Conservation (phyloP, 2,113 vertebrate genomes). For the Tachysurus fulvidraco region DNA sequence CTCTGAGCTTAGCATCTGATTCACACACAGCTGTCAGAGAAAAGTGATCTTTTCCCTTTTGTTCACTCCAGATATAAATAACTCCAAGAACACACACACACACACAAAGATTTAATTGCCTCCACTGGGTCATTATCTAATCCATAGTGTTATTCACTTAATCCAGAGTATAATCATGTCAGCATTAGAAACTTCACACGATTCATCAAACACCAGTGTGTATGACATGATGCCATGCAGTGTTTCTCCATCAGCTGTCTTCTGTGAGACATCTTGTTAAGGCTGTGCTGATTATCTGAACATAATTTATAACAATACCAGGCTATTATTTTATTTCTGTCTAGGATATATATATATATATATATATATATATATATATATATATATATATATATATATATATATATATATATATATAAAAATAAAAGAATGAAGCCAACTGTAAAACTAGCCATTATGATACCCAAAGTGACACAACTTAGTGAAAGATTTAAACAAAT, state of each 20-base stretch:
- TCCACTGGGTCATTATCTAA: neutral
- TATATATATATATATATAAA: no score
- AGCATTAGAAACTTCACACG: neutral
- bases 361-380: no score
- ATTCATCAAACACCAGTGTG: neutral
- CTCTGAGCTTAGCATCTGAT: neutral
- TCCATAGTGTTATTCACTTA: neutral
- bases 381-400: no score
- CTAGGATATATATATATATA: no score
- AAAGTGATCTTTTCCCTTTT: constrained; percentile 16
- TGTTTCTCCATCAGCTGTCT: no score
- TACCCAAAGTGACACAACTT: neutral
- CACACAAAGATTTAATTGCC: neutral
- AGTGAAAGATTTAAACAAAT: neutral
- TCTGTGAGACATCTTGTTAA: neutral
- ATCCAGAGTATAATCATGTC: neutral
- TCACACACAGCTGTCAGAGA: constrained; percentile 27
- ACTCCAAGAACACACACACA: neutral
- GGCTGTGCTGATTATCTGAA: neutral
- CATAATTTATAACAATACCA: neutral
- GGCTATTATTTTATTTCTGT: neutral
- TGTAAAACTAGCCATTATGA: neutral
- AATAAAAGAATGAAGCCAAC: neutral
- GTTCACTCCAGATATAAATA: constrained; percentile 17
- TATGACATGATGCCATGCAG: neutral